A percentile compares a stretch with the other conserved stretches of the same genome.
phyloP scores from a whole-genome alignment of 2,113 vertebrate genomes.

The Sphyrna mokarran region DNA sequence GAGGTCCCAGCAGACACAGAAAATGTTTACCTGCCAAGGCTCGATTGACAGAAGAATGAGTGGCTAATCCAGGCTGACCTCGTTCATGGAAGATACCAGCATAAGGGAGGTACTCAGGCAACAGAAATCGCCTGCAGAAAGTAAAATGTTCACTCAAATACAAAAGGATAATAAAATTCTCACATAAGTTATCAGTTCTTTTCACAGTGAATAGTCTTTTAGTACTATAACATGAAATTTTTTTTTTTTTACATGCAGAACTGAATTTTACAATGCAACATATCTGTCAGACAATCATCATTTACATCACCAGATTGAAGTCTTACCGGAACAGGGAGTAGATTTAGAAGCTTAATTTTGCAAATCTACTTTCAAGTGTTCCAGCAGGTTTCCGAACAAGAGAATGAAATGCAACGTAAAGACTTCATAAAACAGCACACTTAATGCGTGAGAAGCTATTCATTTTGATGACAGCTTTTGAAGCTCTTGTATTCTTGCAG shows the following conservation, averaged over 20 bases:
- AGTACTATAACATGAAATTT: background rate
- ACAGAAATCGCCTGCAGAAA: conserved; percentile 77
- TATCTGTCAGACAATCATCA: background rate
- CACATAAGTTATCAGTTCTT: background rate
- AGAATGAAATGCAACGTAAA: background rate
- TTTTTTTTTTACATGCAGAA: background rate
- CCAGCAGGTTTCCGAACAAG: background rate
- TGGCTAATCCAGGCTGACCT: conserved; percentile 91
- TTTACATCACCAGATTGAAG: background rate
- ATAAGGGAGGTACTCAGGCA: conserved; percentile 95
- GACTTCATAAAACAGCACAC: background rate
- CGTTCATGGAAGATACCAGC: conserved; percentile 97
- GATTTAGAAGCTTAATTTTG: background rate
- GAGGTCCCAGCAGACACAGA: background rate
- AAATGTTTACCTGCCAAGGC: conserved; percentile 79
- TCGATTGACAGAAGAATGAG: conserved; percentile 95
- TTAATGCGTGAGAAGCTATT: background rate
- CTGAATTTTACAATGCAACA: background rate
- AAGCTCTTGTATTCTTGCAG: background rate
- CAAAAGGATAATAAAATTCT: background rate
- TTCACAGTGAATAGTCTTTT: background rate
- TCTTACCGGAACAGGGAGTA: background rate
- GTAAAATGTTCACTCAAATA: conserved; percentile 34
- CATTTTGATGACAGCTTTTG: background rate
- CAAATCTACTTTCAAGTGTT: background rate